phyloP scores from a whole-genome alignment of 2,113 vertebrate genomes.

The Dromaius novaehollandiae region DNA sequence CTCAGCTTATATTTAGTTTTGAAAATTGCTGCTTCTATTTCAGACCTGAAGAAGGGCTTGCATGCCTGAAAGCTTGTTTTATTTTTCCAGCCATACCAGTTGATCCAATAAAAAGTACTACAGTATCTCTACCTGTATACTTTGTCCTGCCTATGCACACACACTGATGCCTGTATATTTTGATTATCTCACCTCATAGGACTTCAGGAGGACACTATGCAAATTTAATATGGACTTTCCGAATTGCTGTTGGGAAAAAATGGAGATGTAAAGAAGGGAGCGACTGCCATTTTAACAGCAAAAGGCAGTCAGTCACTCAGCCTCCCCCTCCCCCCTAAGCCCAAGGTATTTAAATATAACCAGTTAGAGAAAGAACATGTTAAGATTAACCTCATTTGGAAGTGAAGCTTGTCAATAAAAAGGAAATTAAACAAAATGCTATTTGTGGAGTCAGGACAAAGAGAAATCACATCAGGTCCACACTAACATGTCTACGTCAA shows the following conservation, averaged over 20 bases:
- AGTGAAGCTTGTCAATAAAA: background rate
- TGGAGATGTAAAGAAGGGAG: background rate
- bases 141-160: background rate
- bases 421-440: background rate
- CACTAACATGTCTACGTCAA: background rate
- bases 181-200: background rate
- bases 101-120: background rate
- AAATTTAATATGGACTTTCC: background rate
- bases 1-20: conserved; percentile 39
- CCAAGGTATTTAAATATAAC: background rate
- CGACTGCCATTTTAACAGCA: background rate
- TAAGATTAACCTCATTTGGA: background rate
- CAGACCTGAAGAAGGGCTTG: conserved; percentile 11
- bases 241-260: background rate
- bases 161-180: background rate
- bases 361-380: background rate
- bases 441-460: background rate
- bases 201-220: background rate
- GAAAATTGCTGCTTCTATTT: conserved; percentile 62
- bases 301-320: background rate
- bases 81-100: background rate
- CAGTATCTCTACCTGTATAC: background rate
- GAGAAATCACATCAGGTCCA: background rate
- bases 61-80: background rate
- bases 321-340: background rate